Evolutionary conservation across 2,113 vertebrate species (phyloP), one percentile per base, ranked within the genome.

Genomic region (Arothron firmamentum): DNA sequence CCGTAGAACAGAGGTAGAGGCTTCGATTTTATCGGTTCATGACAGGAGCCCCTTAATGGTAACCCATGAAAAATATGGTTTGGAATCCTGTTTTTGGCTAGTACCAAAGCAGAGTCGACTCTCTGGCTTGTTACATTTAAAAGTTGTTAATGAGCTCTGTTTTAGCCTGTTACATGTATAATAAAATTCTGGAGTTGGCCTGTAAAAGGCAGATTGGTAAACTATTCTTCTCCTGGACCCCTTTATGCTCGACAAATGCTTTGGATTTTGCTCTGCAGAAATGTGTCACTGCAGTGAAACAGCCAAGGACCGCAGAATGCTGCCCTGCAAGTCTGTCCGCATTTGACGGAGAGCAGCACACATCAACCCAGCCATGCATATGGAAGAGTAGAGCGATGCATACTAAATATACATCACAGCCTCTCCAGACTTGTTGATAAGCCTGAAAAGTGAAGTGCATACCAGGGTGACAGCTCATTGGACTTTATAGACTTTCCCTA

Each of bases 1-100:
- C 88, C 1, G 75, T 95, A 72, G 95, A 96, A 1, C 95, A 96
- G 84, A 96, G 96, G 97, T 95, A n/a, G 62, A 85, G 54, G 6
- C 18, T 45, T 16, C 58, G 3, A 21, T 48, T 59, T 54, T 17
- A 66, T 0, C 7, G 14, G 46, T 28, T 58, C 43, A 34, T 45
- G 14, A 17, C 2, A 53, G 28, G 1, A 28, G 46, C n/a, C 6
- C 3, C 31, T 65, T n/a, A 19, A 28, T 41, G 34, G 8, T 38
- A 9, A 12, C 34, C 34, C 34, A 12, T 38, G 34, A 10, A 38
- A 38, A 38, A 38, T 38, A 38, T 38, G 34, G 28, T 9, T 38
- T 38, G 34, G 34, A 38, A 12, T 28, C 25, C 25, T 9, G 11
- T 34, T 34, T 34, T 34, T 34, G 31, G 31, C 31, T 34, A 14